Evolutionary conservation across 2,113 vertebrate species (phyloP), one percentile per base, ranked within the genome.

Genomic region (Channa argus): DNA sequence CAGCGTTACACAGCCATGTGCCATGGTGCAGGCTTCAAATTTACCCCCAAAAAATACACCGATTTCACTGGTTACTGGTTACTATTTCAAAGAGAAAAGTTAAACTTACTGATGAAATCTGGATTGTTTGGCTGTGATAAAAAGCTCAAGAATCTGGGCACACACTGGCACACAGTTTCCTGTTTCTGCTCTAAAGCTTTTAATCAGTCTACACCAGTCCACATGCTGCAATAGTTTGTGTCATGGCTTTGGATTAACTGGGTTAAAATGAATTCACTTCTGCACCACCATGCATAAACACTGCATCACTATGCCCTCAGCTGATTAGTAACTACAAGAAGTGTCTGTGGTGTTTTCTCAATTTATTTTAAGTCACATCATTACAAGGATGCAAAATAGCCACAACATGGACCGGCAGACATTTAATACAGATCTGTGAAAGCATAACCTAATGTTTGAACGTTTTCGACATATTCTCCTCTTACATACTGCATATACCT

Each of bases 231-330:
- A 10, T 66, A 79, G 78, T 77, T 72, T 68, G 58, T 63, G 85
- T 86, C 83, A 81, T 38, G 45, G 63, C 46, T 37, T 50, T 62
- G 75, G 71, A 82, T 67, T 38, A 83, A 78, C 70, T 75, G 69
- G 72, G 41, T 72, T 47, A 12, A 77, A 66, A 45, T 43, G 45
- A 66, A 71, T 77, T 41, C 13, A 52, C 46, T 9, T 66, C 13
- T 43, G 66, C 72, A 71, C 37, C 51, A 53, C 36, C 83, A 86
- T 89, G 88, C 88, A 79, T 34, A 2, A 79, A 88, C 52, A 80
- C 83, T 24, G 65, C 71, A 38, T 63, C 78, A 82, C 62, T 56
- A 49, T n/a, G 66, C 70, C 70, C 54, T 77, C 74, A 54, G 64
- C 68, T 49, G 66, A 79, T 87, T 85, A 87, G 84, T 69, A 51